A percentile compares a stretch with the other conserved stretches of the same genome.
Conservation (phyloP, 2,888 invertebrate species). For the Pycnomerus fuliginosus region DNA sequence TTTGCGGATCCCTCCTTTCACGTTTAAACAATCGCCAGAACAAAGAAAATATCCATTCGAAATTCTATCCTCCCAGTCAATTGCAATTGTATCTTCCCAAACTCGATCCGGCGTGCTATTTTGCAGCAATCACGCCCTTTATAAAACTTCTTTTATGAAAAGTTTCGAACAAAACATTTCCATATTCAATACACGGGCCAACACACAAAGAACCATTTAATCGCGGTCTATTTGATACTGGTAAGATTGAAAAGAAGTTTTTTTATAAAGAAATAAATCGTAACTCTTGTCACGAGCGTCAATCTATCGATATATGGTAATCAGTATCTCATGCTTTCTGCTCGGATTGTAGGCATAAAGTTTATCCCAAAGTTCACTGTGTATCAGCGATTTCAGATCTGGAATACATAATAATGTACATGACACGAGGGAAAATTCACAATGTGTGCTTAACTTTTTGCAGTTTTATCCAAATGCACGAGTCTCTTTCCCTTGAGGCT, state of each 20-base stretch:
- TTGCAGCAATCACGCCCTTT: too few relatives aligned
- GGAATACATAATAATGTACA: conserved; percentile 24
- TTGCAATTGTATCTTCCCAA: too few relatives aligned
- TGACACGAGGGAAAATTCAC: conserved; percentile 22
- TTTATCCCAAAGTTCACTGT: conserved; percentile 20
- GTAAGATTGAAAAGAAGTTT: conserved; percentile 2
- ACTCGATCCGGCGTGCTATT: too few relatives aligned
- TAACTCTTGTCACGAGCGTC: conserved; percentile 22
- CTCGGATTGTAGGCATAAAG: conserved; percentile 26
- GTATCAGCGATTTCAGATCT: conserved; percentile 27
- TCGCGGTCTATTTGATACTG: conserved; percentile 5
- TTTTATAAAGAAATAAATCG: conserved; percentile 13
- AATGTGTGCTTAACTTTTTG: conserved; percentile 24
- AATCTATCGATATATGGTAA: conserved; percentile 28
- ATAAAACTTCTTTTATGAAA: too few relatives aligned
- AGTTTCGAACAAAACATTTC: too few relatives aligned
- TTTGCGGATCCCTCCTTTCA: too few relatives aligned
- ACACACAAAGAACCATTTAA: conserved; percentile 10
- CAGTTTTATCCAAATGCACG: conserved; percentile 18
- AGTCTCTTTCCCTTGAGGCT: conserved; percentile 17
- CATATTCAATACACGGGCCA: too few relatives aligned
- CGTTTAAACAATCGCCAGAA: too few relatives aligned
- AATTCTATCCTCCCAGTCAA: too few relatives aligned
- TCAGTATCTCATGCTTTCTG: conserved; percentile 22
- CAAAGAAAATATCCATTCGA: too few relatives aligned